Evolutionary conservation across 2,797 vertebrate species (phyloP), one percentile per base, ranked within the genome.

Genomic region (Microcaecilia unicolor): DNA sequence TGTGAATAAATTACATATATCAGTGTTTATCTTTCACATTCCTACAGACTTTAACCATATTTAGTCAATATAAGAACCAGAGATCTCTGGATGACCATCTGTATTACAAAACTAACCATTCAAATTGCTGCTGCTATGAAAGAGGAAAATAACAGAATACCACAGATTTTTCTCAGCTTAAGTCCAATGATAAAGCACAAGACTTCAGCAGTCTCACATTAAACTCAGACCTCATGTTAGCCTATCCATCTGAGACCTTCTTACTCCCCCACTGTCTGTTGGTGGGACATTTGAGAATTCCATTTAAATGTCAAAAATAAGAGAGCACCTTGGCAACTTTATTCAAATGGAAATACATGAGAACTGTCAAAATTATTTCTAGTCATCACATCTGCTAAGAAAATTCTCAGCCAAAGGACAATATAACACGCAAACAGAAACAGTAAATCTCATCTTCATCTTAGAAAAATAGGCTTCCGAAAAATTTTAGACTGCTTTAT

Each of bases 361-460:
- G 56, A 52, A 22, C 13, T 54, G 59, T 54, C 68, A 72, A 41
- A 31, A 40, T 67, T 72, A 57, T 64, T 58, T 27, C 41, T 64
- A 72, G 65, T 67, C 41, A 16, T 37, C 51, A 28, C 15, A 24
- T 21, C 15, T 62, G 63, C 57, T 41, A 42, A 43, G 64, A 55
- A 49, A 52, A 48, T n/a, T 21, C 27, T 41, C 37, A 27, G 22
- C 22, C 48, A 31, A 41, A 55, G 49, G 15, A 39, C 1, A 48
- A 32, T 19, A 6, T 14, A 57, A 52, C 37, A 28, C 33, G 24
- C 55, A 51, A 50, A 17, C 16, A 29, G 54, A 38, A 25, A 15
- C 14, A 26, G 5, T 15, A 52, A 55, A 46, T 34, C 15, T 34
- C 35, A 52, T 58, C 57, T 31, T 22, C 36, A 43, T 42, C 41